Evolutionary conservation across 2,113 vertebrate species (phyloP).

Genomic region (Rhinoderma darwinii): DNA sequence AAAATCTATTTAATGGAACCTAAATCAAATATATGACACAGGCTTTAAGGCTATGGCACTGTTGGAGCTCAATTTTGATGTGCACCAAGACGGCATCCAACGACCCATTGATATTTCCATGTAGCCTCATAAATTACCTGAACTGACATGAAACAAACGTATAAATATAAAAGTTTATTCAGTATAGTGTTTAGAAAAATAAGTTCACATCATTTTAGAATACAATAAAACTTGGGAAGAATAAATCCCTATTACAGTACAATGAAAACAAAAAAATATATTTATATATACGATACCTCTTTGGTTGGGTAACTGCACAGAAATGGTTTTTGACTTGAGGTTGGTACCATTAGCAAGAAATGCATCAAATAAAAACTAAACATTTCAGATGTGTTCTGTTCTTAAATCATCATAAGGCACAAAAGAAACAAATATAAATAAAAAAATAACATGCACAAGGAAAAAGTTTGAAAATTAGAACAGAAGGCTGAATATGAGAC

Average conservation of each 20-base stretch:
- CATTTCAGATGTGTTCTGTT: slow-evolving; percentile 67
- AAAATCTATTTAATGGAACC: too few species aligned
- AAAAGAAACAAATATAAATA: slow-evolving; percentile 61
- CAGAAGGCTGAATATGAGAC: slow-evolving; percentile 42
- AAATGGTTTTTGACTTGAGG: slow-evolving; percentile 74
- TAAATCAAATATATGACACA: too few species aligned
- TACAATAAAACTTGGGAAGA: slow-evolving; percentile 89
- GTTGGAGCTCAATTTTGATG: too few species aligned
- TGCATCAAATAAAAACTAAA: slow-evolving; percentile 58
- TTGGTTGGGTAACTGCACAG: slow-evolving; percentile 89
- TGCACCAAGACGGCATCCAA: neutral
- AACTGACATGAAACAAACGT: slow-evolving; percentile 68
- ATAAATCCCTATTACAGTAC: slow-evolving; percentile 85
- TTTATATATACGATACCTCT: slow-evolving; percentile 78
- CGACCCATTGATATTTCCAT: neutral
- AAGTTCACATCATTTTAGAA: slow-evolving; percentile 99
- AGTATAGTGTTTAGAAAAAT: slow-evolving; percentile 99
- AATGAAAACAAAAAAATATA: slow-evolving; percentile 78
- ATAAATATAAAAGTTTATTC: slow-evolving; percentile 99
- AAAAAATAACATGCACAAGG: slow-evolving; percentile 49
- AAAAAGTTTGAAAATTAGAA: slow-evolving; percentile 35
- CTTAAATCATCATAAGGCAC: slow-evolving; percentile 78
- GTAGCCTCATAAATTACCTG: neutral
- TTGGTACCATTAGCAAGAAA: slow-evolving; percentile 70
- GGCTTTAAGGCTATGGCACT: neutral